These are phyloP conservation scores for Zeus faber DNA, from an alignment of 2,113 vertebrate genomes.

Conservation along the genomic window DNA sequence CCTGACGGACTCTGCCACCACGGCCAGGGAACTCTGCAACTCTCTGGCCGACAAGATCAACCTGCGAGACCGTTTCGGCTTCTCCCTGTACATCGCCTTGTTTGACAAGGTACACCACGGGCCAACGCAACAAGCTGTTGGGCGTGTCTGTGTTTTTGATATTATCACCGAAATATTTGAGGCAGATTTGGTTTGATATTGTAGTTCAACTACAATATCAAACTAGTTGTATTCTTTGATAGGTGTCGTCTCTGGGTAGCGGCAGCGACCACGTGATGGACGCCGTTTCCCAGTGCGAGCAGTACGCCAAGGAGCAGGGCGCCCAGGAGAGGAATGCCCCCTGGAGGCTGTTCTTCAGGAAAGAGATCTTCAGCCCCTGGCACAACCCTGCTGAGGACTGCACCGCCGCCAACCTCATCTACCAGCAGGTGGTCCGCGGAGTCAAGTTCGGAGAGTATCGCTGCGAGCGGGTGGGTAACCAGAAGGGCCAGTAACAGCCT, in stretches of 20 bases:
- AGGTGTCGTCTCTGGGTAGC: slow-evolving; percentile 96
- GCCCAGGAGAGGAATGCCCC: slow-evolving; percentile 96
- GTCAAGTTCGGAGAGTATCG: slow-evolving; percentile 98
- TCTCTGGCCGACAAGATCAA: slow-evolving; percentile 91
- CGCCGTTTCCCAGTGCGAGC: slow-evolving; percentile 94
- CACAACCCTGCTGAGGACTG: slow-evolving; percentile 85
- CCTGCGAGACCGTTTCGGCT: slow-evolving; percentile 90
- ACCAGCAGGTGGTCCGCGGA: slow-evolving; percentile 94
- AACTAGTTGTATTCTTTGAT: background rate
- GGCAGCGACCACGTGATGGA: slow-evolving; percentile 97
- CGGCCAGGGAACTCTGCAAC: slow-evolving; percentile 90
- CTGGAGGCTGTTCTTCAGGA: slow-evolving; percentile 95
- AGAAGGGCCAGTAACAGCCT: no score
- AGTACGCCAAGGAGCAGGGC: slow-evolving; percentile 96
- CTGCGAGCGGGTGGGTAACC: slow-evolving; percentile 85
- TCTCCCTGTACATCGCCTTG: slow-evolving; percentile 96
- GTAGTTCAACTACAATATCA: no score
- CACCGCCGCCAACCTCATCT: slow-evolving; percentile 93
- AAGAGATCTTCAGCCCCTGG: slow-evolving; percentile 97
- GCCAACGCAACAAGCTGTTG: no score
- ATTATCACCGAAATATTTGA: no score
- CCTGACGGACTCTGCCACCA: slow-evolving; percentile 92
- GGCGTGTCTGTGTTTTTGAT: no score
- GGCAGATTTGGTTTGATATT: no score
- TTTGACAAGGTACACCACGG: slow-evolving; percentile 88